phyloP scores from a whole-genome alignment of 1,140 invertebrate genomes.

The Diachasmimorpha longicaudata region DNA sequence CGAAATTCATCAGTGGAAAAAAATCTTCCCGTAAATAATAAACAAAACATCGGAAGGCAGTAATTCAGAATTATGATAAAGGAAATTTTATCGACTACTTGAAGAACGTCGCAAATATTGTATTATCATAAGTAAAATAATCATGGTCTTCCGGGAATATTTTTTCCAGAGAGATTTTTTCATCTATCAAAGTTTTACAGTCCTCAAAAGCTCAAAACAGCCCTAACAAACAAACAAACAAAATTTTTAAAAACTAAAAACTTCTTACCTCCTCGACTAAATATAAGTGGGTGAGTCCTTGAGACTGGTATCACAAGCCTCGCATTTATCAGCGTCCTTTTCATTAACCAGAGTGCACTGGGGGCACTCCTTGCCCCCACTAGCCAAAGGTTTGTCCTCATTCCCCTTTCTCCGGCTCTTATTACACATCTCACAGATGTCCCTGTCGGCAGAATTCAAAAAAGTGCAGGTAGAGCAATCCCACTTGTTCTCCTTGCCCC shows the following conservation, averaged over 20 bases:
- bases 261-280: slow-evolving; percentile 33
- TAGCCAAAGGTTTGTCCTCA: slow-evolving; percentile 71
- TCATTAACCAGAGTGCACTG: slow-evolving; percentile 82
- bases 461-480: slow-evolving; percentile 76
- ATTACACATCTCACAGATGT: slow-evolving; percentile 81
- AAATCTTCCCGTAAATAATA: no score
- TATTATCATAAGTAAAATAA: no score
- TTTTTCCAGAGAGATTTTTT: no score
- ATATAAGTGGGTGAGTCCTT: slow-evolving; percentile 82
- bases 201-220: no score
- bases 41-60: no score
- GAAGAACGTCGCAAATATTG: neutral
- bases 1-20: no score
- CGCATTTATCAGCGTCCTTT: slow-evolving; percentile 69
- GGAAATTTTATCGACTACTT: no score
- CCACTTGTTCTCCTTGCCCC: slow-evolving; percentile 62
- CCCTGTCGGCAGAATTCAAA: slow-evolving; percentile 64
- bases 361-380: slow-evolving; percentile 78
- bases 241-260: no score
- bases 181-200: no score
- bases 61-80: no score
- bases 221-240: neutral
- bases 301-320: slow-evolving; percentile 72
- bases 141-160: no score
- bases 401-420: slow-evolving; percentile 69